phyloP scores from a whole-genome alignment of 2,797 vertebrate genomes.

The Betta splendens region DNA sequence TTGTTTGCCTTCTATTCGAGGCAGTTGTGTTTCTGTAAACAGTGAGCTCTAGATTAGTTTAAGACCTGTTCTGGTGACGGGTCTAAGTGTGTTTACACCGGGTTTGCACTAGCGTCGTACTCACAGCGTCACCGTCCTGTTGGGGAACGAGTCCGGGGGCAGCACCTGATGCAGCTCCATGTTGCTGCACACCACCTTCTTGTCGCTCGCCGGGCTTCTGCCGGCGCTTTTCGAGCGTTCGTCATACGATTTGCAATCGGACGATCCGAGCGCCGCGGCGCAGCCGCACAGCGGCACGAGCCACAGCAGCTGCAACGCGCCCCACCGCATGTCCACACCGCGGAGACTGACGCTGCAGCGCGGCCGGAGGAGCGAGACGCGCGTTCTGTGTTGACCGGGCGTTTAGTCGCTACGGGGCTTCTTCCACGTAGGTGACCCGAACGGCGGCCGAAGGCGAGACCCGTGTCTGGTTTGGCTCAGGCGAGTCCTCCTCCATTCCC shows the following conservation, averaged over 20 bases:
- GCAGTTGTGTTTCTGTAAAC: too few relatives aligned
- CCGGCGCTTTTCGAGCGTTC: conserved; percentile 76
- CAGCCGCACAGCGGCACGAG: conserved; percentile 64
- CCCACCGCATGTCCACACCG: conserved; percentile 70
- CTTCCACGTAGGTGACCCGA: conserved; percentile 32
- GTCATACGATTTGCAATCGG: conserved; percentile 88
- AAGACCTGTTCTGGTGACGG: not conserved
- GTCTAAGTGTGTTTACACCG: not conserved
- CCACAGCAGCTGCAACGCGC: conserved; percentile 58
- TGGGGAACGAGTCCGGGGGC: conserved; percentile 86
- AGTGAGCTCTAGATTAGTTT: not conserved
- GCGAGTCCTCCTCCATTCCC: conserved; percentile 73
- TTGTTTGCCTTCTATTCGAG: too few relatives aligned
- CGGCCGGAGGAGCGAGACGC: conserved; percentile 21
- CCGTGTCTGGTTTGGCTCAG: conserved; percentile 53
- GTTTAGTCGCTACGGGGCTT: not conserved
- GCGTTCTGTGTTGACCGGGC: conserved; percentile 14
- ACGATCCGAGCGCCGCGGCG: conserved; percentile 63
- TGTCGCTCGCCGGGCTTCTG: conserved; percentile 66
- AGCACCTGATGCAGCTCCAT: conserved; percentile 89
- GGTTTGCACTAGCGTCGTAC: conserved; percentile 69
- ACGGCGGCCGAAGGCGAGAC: conserved; percentile 28
- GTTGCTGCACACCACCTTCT: conserved; percentile 91
- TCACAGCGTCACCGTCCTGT: conserved; percentile 94
- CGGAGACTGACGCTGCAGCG: conserved; percentile 45